phyloP scores from a whole-genome alignment of 2,113 vertebrate genomes.

The Chaetodon trifascialis region DNA sequence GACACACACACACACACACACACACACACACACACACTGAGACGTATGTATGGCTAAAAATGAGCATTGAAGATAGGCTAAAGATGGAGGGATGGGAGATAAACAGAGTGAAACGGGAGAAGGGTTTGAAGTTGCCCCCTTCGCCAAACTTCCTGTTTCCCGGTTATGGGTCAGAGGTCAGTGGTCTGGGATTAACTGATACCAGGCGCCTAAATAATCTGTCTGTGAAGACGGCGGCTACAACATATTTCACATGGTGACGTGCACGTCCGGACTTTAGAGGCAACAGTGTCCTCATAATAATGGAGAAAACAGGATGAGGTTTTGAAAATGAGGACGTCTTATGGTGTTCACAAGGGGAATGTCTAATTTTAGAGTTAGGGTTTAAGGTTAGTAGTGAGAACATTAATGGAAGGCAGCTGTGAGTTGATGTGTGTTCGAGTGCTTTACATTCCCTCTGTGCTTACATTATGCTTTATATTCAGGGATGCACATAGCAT shows the following conservation, averaged over 20 bases:
- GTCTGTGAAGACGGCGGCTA: conserved; percentile 5
- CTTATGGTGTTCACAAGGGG: conserved; percentile 30
- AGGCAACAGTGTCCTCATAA: conserved; percentile 6
- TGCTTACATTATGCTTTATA: neutral
- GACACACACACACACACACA: neutral
- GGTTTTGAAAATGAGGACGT: conserved; percentile 49
- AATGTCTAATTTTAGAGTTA: conserved; percentile 60
- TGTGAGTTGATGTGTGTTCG: conserved; percentile 1
- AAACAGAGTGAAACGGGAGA: neutral
- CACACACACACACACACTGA: neutral
- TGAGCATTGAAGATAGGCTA: neutral
- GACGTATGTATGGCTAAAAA: neutral
- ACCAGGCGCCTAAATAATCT: conserved; percentile 43
- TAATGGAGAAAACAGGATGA: conserved; percentile 44
- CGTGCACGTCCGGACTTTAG: neutral
- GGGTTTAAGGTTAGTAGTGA: conserved; percentile 45
- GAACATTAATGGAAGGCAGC: conserved; percentile 29
- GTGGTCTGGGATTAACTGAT: conserved; percentile 66
- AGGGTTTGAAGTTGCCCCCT: conserved; percentile 3
- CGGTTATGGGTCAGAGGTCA: conserved; percentile 59
- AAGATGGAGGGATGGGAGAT: conserved; percentile 18
- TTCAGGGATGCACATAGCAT: neutral
- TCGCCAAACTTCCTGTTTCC: conserved; percentile 66
- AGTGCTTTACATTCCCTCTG: neutral
- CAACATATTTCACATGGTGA: neutral